Evolutionary conservation across 2,797 vertebrate genomes (phyloP).

Genomic region (Tenualosa ilisha): DNA sequence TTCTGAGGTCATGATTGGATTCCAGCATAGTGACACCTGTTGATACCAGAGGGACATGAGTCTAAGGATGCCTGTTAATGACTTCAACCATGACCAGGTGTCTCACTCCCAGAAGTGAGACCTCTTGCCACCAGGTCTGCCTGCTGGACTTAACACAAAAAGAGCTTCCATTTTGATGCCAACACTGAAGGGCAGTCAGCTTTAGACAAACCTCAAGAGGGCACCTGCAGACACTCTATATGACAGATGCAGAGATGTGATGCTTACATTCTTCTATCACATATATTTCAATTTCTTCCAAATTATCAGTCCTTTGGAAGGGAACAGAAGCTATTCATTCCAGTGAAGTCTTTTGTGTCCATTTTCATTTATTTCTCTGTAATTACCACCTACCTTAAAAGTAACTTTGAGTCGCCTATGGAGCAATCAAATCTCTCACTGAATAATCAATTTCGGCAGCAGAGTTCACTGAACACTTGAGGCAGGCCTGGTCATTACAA

Average conservation of each 20-base stretch:
- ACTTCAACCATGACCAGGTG: conserved; percentile 9
- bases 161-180: not conserved
- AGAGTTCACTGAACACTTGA: not conserved
- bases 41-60: not conserved
- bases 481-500: not conserved
- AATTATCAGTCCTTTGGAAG: not conserved
- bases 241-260: no score
- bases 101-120: not conserved
- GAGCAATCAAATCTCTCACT: not conserved
- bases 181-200: not conserved
- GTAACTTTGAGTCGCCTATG: not conserved
- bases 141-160: not conserved
- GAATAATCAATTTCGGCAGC: not conserved
- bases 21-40: not conserved
- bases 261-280: not conserved
- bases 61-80: not conserved
- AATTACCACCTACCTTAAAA: not conserved
- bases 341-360: no score
- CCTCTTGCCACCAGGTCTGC: not conserved
- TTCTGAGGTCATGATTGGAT: not conserved
- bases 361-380: not conserved
- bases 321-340: no score
- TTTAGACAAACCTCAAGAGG: not conserved
- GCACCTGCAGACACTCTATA: no score
- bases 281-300: not conserved